phyloP scores from a whole-genome alignment of 2,888 invertebrate species.

The Clusia tigrina region DNA sequence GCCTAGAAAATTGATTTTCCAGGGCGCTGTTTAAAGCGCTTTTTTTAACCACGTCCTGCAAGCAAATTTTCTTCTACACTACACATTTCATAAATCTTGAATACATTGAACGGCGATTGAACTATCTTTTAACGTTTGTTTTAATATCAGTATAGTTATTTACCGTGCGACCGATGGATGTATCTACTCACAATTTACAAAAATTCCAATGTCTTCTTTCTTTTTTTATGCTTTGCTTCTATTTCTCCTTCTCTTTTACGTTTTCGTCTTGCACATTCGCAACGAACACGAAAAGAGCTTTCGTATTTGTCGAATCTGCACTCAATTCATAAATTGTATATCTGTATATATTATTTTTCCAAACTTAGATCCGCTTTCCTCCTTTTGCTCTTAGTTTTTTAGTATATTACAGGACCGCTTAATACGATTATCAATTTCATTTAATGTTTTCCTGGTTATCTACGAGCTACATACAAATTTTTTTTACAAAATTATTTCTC shows the following conservation, averaged over 20 bases:
- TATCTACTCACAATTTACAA: slow-evolving; percentile 41
- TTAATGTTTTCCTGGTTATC: no score
- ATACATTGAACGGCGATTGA: slow-evolving; percentile 39
- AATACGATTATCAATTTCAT: no score
- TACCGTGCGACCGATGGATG: slow-evolving; percentile 35
- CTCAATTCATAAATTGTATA: background rate
- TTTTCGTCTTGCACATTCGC: no score
- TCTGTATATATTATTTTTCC: no score
- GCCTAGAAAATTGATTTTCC: slow-evolving; percentile 54
- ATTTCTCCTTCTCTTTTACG: slow-evolving; percentile 11
- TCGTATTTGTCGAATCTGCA: slow-evolving; percentile 13
- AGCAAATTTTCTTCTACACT: slow-evolving; percentile 17
- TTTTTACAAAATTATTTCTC: background rate
- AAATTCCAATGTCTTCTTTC: slow-evolving; percentile 54
- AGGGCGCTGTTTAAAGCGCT: slow-evolving; percentile 32
- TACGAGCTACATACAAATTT: no score
- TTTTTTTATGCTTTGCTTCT: slow-evolving; percentile 20
- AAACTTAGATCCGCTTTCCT: no score
- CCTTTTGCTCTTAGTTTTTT: no score
- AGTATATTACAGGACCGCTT: no score
- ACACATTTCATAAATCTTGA: slow-evolving; percentile 25
- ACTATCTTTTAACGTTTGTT: slow-evolving; percentile 32
- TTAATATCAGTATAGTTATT: slow-evolving; percentile 52
- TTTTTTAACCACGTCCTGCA: slow-evolving; percentile 6
- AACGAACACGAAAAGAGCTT: no score